Conservation (phyloP, 2,888 invertebrate species). For the Monopis laevigella region DNA sequence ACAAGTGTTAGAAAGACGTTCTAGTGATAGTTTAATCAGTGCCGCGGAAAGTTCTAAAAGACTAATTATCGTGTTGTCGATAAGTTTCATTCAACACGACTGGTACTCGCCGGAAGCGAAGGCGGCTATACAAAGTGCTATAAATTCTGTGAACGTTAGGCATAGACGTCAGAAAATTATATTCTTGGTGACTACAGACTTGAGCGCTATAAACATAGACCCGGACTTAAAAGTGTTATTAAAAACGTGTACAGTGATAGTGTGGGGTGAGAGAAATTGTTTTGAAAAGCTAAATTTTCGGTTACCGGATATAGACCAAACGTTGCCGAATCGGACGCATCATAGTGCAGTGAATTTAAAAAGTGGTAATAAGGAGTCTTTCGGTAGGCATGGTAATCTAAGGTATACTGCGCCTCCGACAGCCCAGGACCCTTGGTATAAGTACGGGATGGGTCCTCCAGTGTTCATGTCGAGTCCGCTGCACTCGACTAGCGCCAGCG, state of each 20-base stretch:
- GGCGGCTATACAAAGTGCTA: conserved; percentile 80
- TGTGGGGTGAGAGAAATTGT: conserved; percentile 86
- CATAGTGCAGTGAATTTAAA: conserved; percentile 60
- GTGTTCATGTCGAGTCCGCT: conserved; percentile 70
- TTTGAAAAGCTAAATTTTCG: conserved; percentile 88
- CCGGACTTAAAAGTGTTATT: conserved; percentile 78
- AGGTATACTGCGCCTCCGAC: conserved; percentile 63
- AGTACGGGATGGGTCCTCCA: conserved; percentile 60
- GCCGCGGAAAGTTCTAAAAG: conserved; percentile 72
- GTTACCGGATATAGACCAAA: conserved; percentile 79
- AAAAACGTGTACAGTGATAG: conserved; percentile 77
- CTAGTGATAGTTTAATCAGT: conserved; percentile 61
- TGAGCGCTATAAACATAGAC: conserved; percentile 73
- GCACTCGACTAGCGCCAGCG: conserved; percentile 67
- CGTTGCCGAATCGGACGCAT: conserved; percentile 66
- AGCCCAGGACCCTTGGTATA: conserved; percentile 62
- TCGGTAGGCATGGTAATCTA: conserved; percentile 57
- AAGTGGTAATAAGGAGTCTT: conserved; percentile 55
- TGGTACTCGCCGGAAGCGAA: conserved; percentile 86
- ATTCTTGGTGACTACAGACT: conserved; percentile 62
- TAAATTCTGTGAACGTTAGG: conserved; percentile 71
- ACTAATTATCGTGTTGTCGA: conserved; percentile 82
- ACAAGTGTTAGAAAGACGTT: conserved; percentile 66
- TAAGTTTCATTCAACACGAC: conserved; percentile 82
- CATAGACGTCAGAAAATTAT: conserved; percentile 69